Base-by-base conservation (phyloP, 2,888 invertebrate genomes). In the Pocota personata region DNA sequence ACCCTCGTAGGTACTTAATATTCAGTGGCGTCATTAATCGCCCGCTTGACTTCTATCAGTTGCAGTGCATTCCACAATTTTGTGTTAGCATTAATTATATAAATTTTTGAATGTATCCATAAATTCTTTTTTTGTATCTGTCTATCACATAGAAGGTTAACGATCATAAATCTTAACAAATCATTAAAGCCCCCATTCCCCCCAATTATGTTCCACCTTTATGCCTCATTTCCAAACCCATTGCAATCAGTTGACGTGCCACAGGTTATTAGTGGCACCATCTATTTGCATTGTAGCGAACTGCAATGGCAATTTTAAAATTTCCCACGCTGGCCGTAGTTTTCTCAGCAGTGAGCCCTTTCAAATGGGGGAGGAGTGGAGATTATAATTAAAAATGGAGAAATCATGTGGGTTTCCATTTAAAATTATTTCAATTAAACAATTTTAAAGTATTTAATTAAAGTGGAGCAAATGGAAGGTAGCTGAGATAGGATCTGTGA, bases 401-500 rank as follows among this genome's bases (percentile, higher is more conserved):
- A 66, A 76, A 58, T 76, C 76, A 52, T 64, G 66, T 24, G 57
- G 46, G 57, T 35, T 48, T 24, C 30, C 24, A 35, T 46, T 30
- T 35, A 19, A 46, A 37, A 57, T 46, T 27, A 58, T 60, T 58
- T 77, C 77, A 77, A 77, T 69, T 67, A 67, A 77, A 67, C 60
- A 48, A 32, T 50, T 67, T 60, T 19, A 16, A 43, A 69, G 35
- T 69, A 32, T 69, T 69, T 69, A 55, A 69, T 69, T 43, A 57
- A 69, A 69, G 43, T 57, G 14, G 24, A 69, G 57, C 32, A 40
- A 43, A 55, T 32, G 62, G 50, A 43, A 55, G 21, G 73, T 40
- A 32, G 14, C 14, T 16, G 12, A 35, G 72, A 46, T 30, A 35
- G 21, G 21, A 58, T 32, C 24, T 46, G n/a, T 14, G 27, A 76